Evolutionary conservation across 2,888 invertebrate genomes (phyloP).

Genomic region (Chromoteleia sp.): DNA sequence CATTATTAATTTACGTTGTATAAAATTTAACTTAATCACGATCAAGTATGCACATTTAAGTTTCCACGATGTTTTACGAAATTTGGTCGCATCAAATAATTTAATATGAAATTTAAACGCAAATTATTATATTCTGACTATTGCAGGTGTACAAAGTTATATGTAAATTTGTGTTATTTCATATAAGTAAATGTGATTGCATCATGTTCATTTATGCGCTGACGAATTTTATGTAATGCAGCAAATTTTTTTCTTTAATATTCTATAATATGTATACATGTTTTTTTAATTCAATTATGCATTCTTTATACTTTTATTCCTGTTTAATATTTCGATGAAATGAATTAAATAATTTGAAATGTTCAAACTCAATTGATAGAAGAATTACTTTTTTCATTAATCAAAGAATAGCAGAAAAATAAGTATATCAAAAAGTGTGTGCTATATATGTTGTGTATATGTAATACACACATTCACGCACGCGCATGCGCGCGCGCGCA

Average conservation of each 20-base stretch:
- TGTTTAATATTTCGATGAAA: too few species aligned
- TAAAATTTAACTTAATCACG: not conserved
- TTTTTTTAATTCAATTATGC: too few species aligned
- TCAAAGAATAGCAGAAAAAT: too few species aligned
- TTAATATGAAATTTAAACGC: conserved; percentile 10
- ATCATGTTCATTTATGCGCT: not conserved
- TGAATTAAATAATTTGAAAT: too few species aligned
- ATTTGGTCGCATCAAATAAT: conserved; percentile 2
- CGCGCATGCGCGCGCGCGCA: too few species aligned
- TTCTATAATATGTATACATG: not conserved
- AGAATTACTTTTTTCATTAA: too few species aligned
- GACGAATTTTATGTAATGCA: not conserved
- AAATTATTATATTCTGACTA: not conserved
- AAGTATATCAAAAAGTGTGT: too few species aligned
- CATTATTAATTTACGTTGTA: not conserved
- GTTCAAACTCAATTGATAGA: too few species aligned
- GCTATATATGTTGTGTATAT: too few species aligned
- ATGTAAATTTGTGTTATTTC: conserved; percentile 4
- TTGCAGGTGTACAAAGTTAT: not conserved
- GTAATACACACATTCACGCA: too few species aligned
- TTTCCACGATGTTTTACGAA: conserved; percentile 5
- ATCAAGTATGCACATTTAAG: not conserved
- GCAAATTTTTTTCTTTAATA: not conserved
- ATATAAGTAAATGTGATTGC: conserved; percentile 8
- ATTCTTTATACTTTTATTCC: too few species aligned